These are phyloP conservation scores for Mixornis gularis DNA, from an alignment of 2,113 vertebrate species.

Conservation along the genomic window DNA sequence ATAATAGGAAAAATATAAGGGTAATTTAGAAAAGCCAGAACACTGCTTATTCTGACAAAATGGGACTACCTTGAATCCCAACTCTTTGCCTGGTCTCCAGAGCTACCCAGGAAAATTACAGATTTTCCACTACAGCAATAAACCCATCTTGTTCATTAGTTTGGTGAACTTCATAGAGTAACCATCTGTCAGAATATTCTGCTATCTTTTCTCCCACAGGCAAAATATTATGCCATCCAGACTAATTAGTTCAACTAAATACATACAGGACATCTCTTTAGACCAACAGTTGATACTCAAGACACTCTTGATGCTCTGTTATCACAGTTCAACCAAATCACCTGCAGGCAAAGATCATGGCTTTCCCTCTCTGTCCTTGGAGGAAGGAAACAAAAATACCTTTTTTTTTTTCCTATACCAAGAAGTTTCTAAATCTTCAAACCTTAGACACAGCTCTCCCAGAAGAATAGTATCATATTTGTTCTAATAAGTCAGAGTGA, in stretches of 20 bases:
- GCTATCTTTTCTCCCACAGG: not conserved
- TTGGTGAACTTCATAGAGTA: not conserved
- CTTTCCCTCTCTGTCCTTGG: not conserved
- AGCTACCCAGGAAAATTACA: not conserved
- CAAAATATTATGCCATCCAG: not conserved
- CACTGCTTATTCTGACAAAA: not conserved
- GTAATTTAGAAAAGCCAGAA: not conserved
- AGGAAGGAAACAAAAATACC: not conserved
- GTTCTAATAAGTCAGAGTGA: not conserved
- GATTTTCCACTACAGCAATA: not conserved
- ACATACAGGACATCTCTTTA: not conserved
- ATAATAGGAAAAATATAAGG: not conserved
- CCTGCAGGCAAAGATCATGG: not conserved
- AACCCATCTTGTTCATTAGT: not conserved
- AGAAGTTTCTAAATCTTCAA: not conserved
- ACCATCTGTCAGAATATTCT: not conserved
- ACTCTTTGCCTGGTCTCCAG: not conserved
- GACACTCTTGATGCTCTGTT: not conserved
- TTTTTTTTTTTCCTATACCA: not conserved
- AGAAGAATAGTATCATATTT: not conserved
- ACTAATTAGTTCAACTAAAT: not conserved
- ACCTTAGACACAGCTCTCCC: not conserved
- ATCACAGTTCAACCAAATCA: not conserved
- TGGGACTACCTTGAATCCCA: not conserved
- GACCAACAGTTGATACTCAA: not conserved